phyloP scores from a whole-genome alignment of 2,888 invertebrate genomes.

The Epistrophella euchroma region DNA sequence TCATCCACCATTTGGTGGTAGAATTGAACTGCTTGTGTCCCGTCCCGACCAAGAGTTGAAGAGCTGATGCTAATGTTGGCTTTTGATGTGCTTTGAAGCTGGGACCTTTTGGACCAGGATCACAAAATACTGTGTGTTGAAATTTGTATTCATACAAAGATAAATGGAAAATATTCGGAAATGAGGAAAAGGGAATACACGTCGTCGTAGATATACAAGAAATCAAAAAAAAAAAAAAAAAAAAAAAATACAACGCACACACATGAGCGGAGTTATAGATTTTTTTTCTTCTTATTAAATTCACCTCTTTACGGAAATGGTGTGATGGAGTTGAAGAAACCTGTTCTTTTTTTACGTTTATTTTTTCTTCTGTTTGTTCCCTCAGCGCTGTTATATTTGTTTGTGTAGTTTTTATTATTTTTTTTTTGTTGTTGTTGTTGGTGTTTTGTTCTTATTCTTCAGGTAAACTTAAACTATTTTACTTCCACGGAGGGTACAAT shows the following conservation, averaged over 20 bases:
- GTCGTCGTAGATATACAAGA: neutral
- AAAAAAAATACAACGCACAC: constrained; percentile 43
- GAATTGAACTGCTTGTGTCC: constrained; percentile 68
- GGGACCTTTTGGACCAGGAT: constrained; percentile 62
- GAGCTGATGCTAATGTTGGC: constrained; percentile 35
- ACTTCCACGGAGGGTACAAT: constrained; percentile 52
- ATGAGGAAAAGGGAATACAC: constrained; percentile 61
- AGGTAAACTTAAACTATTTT: constrained; percentile 63
- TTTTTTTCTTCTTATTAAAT: constrained; percentile 37
- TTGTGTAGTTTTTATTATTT: constrained; percentile 57
- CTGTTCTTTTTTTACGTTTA: constrained; percentile 64
- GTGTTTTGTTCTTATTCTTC: constrained; percentile 65
- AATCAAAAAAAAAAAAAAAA: neutral
- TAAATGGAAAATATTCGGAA: constrained; percentile 70
- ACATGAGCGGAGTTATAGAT: constrained; percentile 43
- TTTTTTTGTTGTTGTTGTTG: constrained; percentile 40
- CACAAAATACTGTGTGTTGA: constrained; percentile 61
- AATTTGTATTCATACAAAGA: constrained; percentile 61
- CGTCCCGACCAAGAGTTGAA: constrained; percentile 19
- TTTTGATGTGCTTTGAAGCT: constrained; percentile 12
- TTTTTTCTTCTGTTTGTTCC: constrained; percentile 46
- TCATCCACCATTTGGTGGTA: constrained; percentile 52
- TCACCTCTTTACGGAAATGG: constrained; percentile 73
- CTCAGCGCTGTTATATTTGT: constrained; percentile 60
- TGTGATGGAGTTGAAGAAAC: constrained; percentile 74